Evolutionary conservation across 1,140 invertebrate genomes (phyloP).

Genomic region (Neomicropteryx cornuta): DNA sequence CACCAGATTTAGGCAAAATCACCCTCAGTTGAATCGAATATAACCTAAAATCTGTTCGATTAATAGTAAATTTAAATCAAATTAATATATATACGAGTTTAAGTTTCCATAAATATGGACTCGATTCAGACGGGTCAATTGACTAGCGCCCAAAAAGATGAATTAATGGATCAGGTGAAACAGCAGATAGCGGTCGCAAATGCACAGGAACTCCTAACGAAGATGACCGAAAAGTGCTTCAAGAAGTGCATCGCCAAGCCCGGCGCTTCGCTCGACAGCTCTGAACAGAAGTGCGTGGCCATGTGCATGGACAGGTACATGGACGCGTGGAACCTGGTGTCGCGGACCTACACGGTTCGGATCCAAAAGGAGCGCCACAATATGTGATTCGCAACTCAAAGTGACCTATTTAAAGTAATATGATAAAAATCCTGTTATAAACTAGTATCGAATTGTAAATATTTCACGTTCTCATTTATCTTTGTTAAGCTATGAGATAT

Average conservation of each 20-base stretch:
- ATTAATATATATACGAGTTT: too few relatives aligned
- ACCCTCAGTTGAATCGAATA: too few relatives aligned
- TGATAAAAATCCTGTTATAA: too few relatives aligned
- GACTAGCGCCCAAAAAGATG: slow-evolving; percentile 66
- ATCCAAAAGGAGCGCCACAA: slow-evolving; percentile 62
- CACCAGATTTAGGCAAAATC: too few relatives aligned
- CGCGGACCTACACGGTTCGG: slow-evolving; percentile 69
- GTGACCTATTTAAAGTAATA: too few relatives aligned
- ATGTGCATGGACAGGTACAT: slow-evolving; percentile 98
- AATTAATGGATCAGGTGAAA: slow-evolving; percentile 91
- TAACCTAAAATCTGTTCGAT: too few relatives aligned
- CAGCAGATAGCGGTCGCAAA: slow-evolving; percentile 92
- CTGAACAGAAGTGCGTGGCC: slow-evolving; percentile 94
- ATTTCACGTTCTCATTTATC: too few relatives aligned
- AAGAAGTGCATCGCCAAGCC: slow-evolving; percentile 89
- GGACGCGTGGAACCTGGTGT: slow-evolving; percentile 89
- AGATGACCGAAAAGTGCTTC: slow-evolving; percentile 97
- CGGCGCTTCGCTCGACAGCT: slow-evolving; percentile 78
- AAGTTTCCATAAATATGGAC: slow-evolving; percentile 33
- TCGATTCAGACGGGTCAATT: slow-evolving; percentile 33
- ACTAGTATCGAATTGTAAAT: too few relatives aligned
- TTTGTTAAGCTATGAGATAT: too few relatives aligned
- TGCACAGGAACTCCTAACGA: slow-evolving; percentile 87
- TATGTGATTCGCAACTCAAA: too few relatives aligned
- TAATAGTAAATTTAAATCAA: too few relatives aligned